Evolutionary conservation across 2,113 vertebrate species (phyloP).

Genomic region (Urocynchramus pylzowi): DNA sequence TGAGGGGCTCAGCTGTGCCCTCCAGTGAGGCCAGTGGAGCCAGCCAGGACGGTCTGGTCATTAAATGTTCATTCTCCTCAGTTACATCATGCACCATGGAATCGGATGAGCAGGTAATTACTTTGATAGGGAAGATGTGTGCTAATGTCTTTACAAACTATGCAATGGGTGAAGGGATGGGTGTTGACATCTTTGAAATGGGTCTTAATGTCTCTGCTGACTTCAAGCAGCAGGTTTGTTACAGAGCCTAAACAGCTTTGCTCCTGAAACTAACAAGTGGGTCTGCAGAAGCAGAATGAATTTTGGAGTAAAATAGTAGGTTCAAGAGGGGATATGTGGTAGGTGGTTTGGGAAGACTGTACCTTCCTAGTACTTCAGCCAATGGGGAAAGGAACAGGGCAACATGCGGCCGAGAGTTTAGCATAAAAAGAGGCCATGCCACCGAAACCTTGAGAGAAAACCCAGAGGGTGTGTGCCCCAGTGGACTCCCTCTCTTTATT

Average conservation of each 20-base stretch:
- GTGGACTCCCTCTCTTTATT: not conserved
- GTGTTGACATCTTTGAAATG: accelerated
- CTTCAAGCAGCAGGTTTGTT: not conserved
- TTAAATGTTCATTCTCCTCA: not conserved
- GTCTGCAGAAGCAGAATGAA: not conserved
- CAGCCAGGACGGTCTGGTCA: accelerated
- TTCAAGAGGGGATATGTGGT: accelerated
- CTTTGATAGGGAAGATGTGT: not conserved
- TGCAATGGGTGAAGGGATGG: accelerated
- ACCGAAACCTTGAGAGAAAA: accelerated
- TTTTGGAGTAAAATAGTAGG: not conserved
- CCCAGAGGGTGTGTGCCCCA: accelerated
- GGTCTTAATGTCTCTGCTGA: not conserved
- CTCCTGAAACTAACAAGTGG: not conserved
- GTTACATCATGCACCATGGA: not conserved
- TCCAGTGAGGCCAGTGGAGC: accelerated
- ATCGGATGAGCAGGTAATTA: not conserved
- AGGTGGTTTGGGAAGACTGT: accelerated
- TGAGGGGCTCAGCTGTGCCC: not conserved
- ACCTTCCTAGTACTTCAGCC: accelerated
- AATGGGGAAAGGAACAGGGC: accelerated
- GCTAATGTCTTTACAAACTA: not conserved
- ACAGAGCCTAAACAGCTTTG: not conserved
- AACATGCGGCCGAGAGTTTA: accelerated
- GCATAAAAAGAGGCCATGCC: accelerated